phyloP scores from a whole-genome alignment of 2,797 vertebrate genomes.

The Cirrhinus molitorella region DNA sequence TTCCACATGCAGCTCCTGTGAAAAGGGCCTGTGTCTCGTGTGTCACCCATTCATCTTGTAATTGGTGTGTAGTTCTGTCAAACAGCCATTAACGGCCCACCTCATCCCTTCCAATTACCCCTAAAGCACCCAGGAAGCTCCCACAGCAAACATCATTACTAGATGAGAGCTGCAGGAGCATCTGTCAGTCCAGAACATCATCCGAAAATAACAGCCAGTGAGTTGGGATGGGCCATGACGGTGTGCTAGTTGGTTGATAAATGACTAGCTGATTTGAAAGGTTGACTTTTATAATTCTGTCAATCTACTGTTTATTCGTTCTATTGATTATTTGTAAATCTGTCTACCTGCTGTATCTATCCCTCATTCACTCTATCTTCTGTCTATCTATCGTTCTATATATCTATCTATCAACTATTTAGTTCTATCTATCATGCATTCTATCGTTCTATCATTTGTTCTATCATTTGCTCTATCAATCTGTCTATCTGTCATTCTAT shows the following conservation, averaged over 20 bases:
- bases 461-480: background rate
- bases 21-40: slow-evolving; percentile 6
- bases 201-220: background rate
- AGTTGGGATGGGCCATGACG: background rate
- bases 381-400: background rate
- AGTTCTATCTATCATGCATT: too few species aligned
- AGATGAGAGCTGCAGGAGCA: slow-evolving; percentile 21
- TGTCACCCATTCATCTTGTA: slow-evolving; percentile 45
- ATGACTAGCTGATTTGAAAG: background rate
- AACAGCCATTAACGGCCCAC: slow-evolving; percentile 41
- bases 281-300: background rate
- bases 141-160: slow-evolving; percentile 49
- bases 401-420: background rate
- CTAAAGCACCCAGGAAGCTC: slow-evolving; percentile 42
- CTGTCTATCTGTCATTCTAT: background rate
- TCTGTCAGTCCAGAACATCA: slow-evolving; percentile 33
- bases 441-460: too few species aligned
- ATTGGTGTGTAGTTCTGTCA: slow-evolving; percentile 39
- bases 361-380: background rate
- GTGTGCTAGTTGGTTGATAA: background rate
- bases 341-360: background rate
- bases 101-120: slow-evolving; percentile 49
- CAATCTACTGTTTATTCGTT: background rate
- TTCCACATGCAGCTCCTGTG: slow-evolving; percentile 7
- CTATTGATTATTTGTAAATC: background rate